Conservation (phyloP, 2,888 invertebrate genomes). For the Yponomeuta malinellus region DNA sequence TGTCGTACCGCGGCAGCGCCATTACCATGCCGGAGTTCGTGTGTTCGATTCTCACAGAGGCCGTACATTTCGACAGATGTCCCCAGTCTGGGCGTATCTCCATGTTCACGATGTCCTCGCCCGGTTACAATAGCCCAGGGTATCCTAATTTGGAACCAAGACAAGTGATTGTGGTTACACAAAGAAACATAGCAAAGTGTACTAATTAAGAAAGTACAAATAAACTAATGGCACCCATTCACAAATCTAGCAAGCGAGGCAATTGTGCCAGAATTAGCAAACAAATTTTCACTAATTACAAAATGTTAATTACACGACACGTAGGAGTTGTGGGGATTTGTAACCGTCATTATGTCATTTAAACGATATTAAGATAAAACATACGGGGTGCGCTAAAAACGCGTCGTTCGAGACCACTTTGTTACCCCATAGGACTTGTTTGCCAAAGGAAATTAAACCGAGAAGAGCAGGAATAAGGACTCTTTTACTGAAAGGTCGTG, state of each 20-base stretch:
- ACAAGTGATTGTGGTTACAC: too few relatives aligned
- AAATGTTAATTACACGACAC: neutral
- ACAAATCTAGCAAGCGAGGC: neutral
- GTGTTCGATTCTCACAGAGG: too few relatives aligned
- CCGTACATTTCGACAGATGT: too few relatives aligned
- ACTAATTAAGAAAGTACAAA: too few relatives aligned
- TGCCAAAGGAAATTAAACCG: constrained; percentile 26
- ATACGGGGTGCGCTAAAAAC: constrained; percentile 28
- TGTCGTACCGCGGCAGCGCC: too few relatives aligned
- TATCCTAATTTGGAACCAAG: too few relatives aligned
- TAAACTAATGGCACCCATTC: too few relatives aligned
- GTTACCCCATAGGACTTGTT: constrained; percentile 19
- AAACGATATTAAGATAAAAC: constrained; percentile 25
- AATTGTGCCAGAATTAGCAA: neutral
- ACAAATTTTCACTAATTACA: neutral
- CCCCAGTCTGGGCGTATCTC: too few relatives aligned
- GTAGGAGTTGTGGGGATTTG: neutral
- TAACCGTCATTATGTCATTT: constrained; percentile 29
- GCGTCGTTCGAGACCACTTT: constrained; percentile 32
- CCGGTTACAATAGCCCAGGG: too few relatives aligned
- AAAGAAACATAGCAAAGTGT: too few relatives aligned
- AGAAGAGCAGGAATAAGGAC: neutral
- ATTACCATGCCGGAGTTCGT: too few relatives aligned
- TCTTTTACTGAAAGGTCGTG: neutral
- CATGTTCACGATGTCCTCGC: too few relatives aligned